A percentile compares a stretch with the other conserved stretches of the same genome.
phyloP scores from a whole-genome alignment of 2,113 vertebrate species.

The Machaerirhynchus nigripectus region DNA sequence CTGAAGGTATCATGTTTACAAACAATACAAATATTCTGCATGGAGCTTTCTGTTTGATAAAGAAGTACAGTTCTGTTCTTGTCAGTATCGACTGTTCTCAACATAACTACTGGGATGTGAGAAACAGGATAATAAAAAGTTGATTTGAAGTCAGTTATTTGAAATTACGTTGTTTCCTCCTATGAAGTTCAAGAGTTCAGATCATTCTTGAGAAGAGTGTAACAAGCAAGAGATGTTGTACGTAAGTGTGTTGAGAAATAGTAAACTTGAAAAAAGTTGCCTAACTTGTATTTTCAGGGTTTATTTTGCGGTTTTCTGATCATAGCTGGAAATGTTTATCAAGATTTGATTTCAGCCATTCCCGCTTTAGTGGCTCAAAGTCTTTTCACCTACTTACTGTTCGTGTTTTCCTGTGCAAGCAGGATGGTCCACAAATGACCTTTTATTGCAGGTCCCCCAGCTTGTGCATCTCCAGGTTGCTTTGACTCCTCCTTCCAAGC shows the following conservation, averaged over 20 bases:
- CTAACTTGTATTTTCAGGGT: background rate
- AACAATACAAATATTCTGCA: background rate
- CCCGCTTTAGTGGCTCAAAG: background rate
- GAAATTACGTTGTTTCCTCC: background rate
- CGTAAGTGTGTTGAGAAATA: background rate
- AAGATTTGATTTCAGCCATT: background rate
- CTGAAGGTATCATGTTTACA: background rate
- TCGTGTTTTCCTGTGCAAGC: background rate
- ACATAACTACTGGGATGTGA: background rate
- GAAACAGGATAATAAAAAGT: background rate
- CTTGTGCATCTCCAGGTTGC: background rate
- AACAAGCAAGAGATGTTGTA: background rate
- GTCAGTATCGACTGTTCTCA: background rate
- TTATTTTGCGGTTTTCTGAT: background rate
- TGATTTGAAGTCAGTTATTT: background rate
- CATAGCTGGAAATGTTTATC: background rate
- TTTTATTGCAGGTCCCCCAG: background rate
- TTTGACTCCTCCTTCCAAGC: background rate
- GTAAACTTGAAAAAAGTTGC: background rate
- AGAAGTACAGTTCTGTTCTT: background rate
- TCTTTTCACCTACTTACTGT: background rate
- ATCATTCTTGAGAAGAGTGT: background rate
- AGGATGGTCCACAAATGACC: background rate
- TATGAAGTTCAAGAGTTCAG: background rate
- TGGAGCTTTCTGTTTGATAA: background rate